Base-by-base conservation (phyloP, 2,888 invertebrate species). In the Stenurella melanura region DNA sequence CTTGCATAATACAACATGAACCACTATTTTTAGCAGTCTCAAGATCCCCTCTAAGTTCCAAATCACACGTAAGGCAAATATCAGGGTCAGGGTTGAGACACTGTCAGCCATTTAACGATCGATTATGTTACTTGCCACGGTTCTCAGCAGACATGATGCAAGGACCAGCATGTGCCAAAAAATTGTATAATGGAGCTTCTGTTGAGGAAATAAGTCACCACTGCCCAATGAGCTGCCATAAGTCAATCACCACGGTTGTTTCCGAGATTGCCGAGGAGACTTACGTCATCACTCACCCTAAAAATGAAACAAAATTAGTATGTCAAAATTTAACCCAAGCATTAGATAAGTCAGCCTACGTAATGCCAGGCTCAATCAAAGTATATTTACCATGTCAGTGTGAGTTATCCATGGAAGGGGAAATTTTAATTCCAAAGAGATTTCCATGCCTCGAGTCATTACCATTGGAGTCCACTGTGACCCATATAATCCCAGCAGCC, bases 141-240 rank as follows among this genome's bases (percentile, higher is more conserved):
- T 82, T 82, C 38, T 75, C 82, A 6, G 50, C 80, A 57, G 80
- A 80, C 42, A 30, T 38, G 0, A 15, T 72, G 0, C 50, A 78
- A 17, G 81, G 81, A 0, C 82, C 80, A 21, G 67, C 50, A 3
- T 82, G 82, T 68, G 78, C 81, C 66, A 73, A 19, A 80, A 73
- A 50, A 18, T 26, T 26, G 21, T 26, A 26, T 26, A 26, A 26
- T n/a, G 78, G 80, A 6, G 77, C 82, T 17, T 74, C 81, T 9
- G 77, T 82, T 11, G 70, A 79, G 42, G 77, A 81, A 30, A 57
- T 82, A 5, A 76, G 66, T 61, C 30, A 76, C 6, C 69, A 75
- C 19, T 82, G 81, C 54, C 73, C 78, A n/a, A 64, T 80, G 60
- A 58, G 58, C n/a, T n/a, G n/a, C n/a, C n/a, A n/a, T n/a, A n/a